Conservation (phyloP, 2,113 vertebrate genomes). For the zebrafish (Danio rerio) region DNA sequence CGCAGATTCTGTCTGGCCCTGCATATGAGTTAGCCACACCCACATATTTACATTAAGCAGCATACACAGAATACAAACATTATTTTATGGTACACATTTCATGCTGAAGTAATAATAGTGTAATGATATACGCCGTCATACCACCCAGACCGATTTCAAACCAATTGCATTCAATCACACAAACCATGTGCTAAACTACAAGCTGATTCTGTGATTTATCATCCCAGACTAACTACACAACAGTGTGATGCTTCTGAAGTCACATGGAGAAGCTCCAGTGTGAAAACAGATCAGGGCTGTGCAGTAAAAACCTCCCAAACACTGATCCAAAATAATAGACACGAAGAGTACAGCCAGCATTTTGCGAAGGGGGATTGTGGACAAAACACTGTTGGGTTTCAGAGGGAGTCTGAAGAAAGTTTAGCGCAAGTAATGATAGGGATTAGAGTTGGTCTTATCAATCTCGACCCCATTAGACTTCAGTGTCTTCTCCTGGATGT, state of each 20-base stretch:
- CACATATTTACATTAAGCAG: too few relatives aligned
- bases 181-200: neutral
- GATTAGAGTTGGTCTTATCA: constrained; percentile 5
- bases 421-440: constrained; percentile 3
- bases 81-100: too few relatives aligned
- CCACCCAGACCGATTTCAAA: neutral
- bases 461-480: constrained; percentile 3
- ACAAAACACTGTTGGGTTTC: neutral
- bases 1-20: too few relatives aligned
- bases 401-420: neutral
- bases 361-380: neutral
- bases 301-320: neutral
- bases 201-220: neutral
- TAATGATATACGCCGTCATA: neutral
- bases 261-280: neutral
- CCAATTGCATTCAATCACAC: neutral
- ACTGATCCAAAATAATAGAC: neutral
- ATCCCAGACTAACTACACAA: neutral
- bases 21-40: too few relatives aligned
- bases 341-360: neutral
- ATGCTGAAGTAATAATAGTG: too few relatives aligned
- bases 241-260: neutral
- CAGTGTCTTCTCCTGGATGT: constrained; percentile 11
- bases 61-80: too few relatives aligned
- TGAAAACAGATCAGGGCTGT: neutral